Conservation (phyloP, 2,888 invertebrate genomes). For the Adela reaumurella region DNA sequence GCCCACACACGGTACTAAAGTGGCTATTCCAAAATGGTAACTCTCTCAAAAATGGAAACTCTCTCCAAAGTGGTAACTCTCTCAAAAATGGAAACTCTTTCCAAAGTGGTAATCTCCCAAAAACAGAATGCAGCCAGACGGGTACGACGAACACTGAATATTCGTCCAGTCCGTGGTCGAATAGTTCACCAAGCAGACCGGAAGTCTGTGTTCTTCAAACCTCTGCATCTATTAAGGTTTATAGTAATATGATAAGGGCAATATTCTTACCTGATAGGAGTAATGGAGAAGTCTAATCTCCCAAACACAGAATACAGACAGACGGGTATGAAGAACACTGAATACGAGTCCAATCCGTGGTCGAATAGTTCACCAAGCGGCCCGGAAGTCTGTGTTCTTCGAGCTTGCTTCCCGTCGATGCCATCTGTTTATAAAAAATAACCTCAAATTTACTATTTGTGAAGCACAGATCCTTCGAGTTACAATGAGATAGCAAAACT, state of each 20-base stretch:
- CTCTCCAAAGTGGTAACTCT: no score
- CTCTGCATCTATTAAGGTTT: no score
- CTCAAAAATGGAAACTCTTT: no score
- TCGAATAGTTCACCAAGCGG: constrained; percentile 98
- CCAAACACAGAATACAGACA: constrained; percentile 87
- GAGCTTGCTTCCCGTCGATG: constrained; percentile 97
- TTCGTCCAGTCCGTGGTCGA: constrained; percentile 97
- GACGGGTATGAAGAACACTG: constrained; percentile 89
- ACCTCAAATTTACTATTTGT: no score
- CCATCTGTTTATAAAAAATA: constrained; percentile 75
- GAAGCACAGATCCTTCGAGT: no score
- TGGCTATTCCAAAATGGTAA: no score
- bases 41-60: no score
- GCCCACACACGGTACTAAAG: no score
- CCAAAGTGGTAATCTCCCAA: constrained; percentile 74
- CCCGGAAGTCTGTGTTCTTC: constrained; percentile 89
- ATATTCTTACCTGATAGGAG: constrained; percentile 41
- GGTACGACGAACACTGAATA: constrained; percentile 95
- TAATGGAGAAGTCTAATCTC: constrained; percentile 66
- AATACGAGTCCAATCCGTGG: constrained; percentile 97
- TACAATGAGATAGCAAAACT: no score
- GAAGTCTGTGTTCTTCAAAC: constrained; percentile 92
- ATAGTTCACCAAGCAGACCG: constrained; percentile 94
- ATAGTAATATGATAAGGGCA: no score
- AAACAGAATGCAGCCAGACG: constrained; percentile 83